Percentiles rank a stretch among this genome's conserved stretches.
These are phyloP conservation scores for Pogonophryne albipinna DNA, from an alignment of 2,797 vertebrate genomes.

Conservation along the genomic window DNA sequence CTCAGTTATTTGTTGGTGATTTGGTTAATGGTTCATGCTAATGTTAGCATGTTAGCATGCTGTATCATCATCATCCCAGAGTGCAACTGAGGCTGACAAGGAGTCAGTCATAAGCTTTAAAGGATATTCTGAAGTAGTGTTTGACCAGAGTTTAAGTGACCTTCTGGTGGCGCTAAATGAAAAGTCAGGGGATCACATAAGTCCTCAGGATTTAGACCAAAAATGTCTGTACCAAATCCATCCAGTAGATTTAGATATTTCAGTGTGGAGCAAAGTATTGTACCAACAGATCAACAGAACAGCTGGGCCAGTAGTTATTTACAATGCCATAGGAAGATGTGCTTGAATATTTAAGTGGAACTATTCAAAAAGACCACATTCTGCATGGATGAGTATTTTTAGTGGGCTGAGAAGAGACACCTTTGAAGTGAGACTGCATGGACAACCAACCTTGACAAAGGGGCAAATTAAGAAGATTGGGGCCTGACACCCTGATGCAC, in stretches of 20 bases:
- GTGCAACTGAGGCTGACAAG: background rate
- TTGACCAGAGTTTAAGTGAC: background rate
- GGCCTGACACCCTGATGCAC: slow-evolving; percentile 7
- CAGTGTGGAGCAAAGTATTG: slow-evolving; percentile 6
- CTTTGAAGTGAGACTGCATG: slow-evolving; percentile 9
- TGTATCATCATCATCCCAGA: background rate
- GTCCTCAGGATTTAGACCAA: slow-evolving; percentile 17
- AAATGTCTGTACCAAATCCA: slow-evolving; percentile 3
- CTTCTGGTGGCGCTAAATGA: background rate
- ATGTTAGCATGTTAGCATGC: slow-evolving; percentile 14
- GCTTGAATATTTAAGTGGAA: slow-evolving; percentile 40
- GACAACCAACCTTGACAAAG: background rate
- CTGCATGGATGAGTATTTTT: slow-evolving; percentile 16
- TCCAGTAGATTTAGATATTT: background rate
- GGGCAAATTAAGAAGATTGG: background rate
- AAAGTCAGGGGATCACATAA: background rate
- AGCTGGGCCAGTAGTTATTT: slow-evolving; percentile 17
- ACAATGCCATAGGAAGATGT: slow-evolving; percentile 1
- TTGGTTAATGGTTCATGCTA: slow-evolving; percentile 12
- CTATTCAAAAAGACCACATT: slow-evolving; percentile 38
- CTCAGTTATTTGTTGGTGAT: background rate
- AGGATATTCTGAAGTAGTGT: background rate
- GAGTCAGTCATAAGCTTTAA: background rate
- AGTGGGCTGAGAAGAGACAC: slow-evolving; percentile 5
- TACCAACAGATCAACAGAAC: background rate